A percentile compares a stretch with the other conserved stretches of the same genome.
Evolutionary conservation across 2,797 vertebrate species (phyloP).

Genomic region (Cyclopterus lumpus): DNA sequence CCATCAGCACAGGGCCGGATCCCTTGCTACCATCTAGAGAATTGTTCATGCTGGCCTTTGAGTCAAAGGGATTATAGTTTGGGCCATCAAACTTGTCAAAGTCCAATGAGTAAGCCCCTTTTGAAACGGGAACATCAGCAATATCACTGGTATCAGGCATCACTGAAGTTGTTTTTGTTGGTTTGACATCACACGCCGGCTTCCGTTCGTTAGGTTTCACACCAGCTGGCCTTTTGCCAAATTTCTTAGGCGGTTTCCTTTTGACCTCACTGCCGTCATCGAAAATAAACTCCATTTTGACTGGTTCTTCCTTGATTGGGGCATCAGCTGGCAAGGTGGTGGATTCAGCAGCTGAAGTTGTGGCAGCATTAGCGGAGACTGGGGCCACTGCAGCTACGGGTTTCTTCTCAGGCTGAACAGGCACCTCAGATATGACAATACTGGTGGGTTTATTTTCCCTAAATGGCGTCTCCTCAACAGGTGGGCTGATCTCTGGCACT

Average conservation of each 20-base stretch:
- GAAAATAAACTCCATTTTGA: constrained; percentile 89
- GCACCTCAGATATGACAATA: neutral
- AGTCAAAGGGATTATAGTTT: constrained; percentile 85
- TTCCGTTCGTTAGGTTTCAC: constrained; percentile 77
- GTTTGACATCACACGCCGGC: constrained; percentile 24
- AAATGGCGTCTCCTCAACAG: constrained; percentile 61
- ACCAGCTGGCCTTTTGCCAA: constrained; percentile 79
- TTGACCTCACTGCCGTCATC: constrained; percentile 69
- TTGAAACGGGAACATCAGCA: constrained; percentile 56
- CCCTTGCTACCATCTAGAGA: constrained; percentile 67
- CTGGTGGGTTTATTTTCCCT: constrained; percentile 12
- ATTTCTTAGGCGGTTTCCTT: constrained; percentile 80
- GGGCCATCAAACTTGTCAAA: constrained; percentile 86
- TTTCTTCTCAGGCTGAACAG: constrained; percentile 42
- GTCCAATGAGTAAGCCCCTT: constrained; percentile 80
- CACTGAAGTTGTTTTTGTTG: constrained; percentile 18
- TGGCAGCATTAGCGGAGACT: neutral
- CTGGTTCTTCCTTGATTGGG: constrained; percentile 56
- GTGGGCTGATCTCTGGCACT: neutral
- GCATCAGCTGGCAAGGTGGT: neutral
- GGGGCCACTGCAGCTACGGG: constrained; percentile 39
- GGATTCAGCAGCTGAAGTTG: constrained; percentile 25
- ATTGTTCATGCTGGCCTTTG: constrained; percentile 70
- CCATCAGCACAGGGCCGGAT: constrained; percentile 15
- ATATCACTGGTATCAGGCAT: constrained; percentile 34